Base-by-base conservation (phyloP, 2,888 invertebrate genomes). In the Caenorhabditis imperialis region DNA sequence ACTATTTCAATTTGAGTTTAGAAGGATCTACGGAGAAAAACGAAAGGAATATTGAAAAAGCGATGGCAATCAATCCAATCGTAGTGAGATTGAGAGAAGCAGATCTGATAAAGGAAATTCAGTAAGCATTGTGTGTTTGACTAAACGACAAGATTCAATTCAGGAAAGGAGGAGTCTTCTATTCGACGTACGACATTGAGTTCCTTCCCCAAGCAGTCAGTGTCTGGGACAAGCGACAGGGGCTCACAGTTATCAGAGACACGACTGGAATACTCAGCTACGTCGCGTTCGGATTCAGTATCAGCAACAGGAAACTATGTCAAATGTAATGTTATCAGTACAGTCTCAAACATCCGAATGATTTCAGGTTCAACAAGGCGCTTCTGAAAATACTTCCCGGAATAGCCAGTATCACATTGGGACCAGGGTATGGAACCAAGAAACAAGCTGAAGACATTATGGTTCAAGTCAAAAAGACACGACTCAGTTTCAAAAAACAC, bases 261-360 rank as follows among this genome's bases (percentile, higher is more conserved):
- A 75, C 77, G 0, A 75, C 70, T 22, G 82, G 81, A 22, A 80
- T 82, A 23, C 27, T 57, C 18, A 77, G 76, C 50, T 81, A 81
- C 44, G 77, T 79, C 5, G 80, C 78, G 1, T 82, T 77, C 30
- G 81, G 80, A 7, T 82, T 82, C 55, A 81, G 80, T 42, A 53
- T 62, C 51, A 79, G 61, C 48, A 80, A 82, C 30, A 38, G 71
- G 18, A 76, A 72, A 51, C 33, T 80, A 1, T 80, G 80, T 37
- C 65, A 73, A 45, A 62, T 69, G 79, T 75, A 18, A n/a, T n/a
- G n/a, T n/a, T n/a, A n/a, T n/a, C n/a, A n/a, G n/a, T n/a, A n/a
- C n/a, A n/a, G n/a, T n/a, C n/a, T n/a, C n/a, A n/a, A n/a, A n/a
- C n/a, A n/a, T n/a, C n/a, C n/a, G n/a, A n/a, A n/a, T 27, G 14